These are phyloP conservation scores for Nansenia antarctica DNA, from an alignment of 2,113 vertebrate genomes.

Conservation along the genomic window DNA sequence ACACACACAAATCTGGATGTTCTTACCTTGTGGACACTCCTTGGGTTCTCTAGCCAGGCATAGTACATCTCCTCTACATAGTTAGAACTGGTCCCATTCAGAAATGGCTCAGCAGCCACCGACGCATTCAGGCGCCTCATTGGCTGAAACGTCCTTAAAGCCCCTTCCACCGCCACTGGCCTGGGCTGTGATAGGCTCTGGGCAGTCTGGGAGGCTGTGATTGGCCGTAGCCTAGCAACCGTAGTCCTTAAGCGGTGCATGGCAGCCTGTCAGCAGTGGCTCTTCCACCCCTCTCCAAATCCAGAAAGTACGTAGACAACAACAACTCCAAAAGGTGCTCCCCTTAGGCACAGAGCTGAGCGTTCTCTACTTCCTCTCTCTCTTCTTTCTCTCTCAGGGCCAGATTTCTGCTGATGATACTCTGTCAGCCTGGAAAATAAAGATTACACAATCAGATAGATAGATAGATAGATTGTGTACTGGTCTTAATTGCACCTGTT, in stretches of 20 bases:
- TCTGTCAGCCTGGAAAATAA: not conserved
- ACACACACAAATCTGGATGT: conserved; percentile 17
- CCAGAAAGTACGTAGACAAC: not conserved
- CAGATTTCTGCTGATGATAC: not conserved
- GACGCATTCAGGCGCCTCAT: conserved; percentile 77
- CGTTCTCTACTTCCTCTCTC: not conserved
- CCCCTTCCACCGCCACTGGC: conserved; percentile 59
- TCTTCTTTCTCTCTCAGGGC: not conserved
- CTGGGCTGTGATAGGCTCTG: conserved; percentile 73
- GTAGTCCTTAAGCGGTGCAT: conserved; percentile 95
- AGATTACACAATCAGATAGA: not conserved
- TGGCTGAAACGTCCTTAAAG: conserved; percentile 81
- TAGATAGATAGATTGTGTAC: too few species aligned
- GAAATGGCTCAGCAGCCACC: conserved; percentile 86
- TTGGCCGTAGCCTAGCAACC: conserved; percentile 80
- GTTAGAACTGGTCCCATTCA: conserved; percentile 92
- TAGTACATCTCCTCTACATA: conserved; percentile 98
- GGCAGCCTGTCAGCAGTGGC: conserved; percentile 51
- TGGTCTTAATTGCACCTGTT: too few species aligned
- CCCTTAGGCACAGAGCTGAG: too few species aligned
- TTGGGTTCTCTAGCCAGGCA: conserved; percentile 93
- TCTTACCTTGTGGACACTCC: conserved; percentile 93
- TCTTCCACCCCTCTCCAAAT: conserved; percentile 26
- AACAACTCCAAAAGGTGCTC: too few species aligned
- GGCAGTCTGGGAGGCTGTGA: conserved; percentile 81